Evolutionary conservation across 2,888 invertebrate species (phyloP).

Genomic region (Cremastobaeus sp.): DNA sequence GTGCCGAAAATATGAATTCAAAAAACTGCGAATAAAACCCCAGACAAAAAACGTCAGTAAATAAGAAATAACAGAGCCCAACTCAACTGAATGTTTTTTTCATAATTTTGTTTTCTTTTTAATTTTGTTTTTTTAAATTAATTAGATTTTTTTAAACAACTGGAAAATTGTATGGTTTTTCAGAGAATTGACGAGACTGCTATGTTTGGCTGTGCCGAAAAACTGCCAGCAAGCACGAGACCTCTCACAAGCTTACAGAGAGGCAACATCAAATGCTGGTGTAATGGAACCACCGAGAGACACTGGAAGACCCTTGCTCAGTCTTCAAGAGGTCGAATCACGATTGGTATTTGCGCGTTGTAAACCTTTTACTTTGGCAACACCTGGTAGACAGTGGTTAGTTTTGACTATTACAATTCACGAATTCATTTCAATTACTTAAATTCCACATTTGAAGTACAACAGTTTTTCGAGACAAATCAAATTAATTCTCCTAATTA

Average conservation of each 20-base stretch:
- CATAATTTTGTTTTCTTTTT: no score
- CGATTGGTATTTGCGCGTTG: constrained; percentile 93
- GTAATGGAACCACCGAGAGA: constrained; percentile 92
- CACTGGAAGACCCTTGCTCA: constrained; percentile 86
- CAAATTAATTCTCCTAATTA: not conserved
- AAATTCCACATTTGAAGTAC: constrained; percentile 22
- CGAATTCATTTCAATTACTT: constrained; percentile 34
- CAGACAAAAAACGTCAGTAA: no score
- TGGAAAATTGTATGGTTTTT: constrained; percentile 1
- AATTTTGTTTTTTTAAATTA: not conserved
- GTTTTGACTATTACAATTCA: constrained; percentile 57
- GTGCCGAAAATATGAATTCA: no score
- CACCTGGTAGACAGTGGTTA: constrained; percentile 90
- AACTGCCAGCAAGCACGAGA: constrained; percentile 74
- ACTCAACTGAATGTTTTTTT: no score
- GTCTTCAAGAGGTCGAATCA: constrained; percentile 91
- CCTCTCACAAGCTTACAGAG: constrained; percentile 82
- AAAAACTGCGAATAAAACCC: no score
- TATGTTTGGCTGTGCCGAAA: constrained; percentile 73
- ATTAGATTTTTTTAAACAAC: not conserved
- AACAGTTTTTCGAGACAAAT: not conserved
- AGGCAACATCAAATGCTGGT: constrained; percentile 90
- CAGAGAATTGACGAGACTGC: constrained; percentile 77
- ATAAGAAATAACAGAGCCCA: no score
- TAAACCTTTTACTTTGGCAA: constrained; percentile 91